Evolutionary conservation across 1,140 invertebrate species (phyloP).

Genomic region (Ctenoplectra terminalis): DNA sequence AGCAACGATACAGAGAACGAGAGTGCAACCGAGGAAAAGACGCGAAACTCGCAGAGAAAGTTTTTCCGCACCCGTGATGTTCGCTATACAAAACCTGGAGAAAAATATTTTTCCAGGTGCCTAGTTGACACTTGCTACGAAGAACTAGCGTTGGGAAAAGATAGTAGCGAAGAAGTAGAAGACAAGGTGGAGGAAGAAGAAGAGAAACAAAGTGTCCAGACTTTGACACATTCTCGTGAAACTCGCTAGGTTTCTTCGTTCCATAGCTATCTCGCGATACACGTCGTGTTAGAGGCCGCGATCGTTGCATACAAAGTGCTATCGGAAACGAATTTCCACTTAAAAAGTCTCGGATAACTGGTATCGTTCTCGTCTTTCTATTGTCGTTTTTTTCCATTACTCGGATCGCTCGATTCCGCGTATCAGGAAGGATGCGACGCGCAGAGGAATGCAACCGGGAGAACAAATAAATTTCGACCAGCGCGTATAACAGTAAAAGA

Average conservation of each 20-base stretch:
- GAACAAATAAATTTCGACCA: constrained; percentile 26
- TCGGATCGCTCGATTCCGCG: neutral
- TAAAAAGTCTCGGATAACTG: constrained; percentile 27
- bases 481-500: neutral
- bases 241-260: neutral
- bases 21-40: neutral
- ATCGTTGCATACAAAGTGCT: constrained; percentile 42
- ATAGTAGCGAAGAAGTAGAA: neutral
- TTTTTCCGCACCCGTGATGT: constrained; percentile 42
- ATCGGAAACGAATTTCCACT: constrained; percentile 46
- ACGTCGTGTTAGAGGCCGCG: constrained; percentile 4
- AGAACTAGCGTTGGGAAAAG: constrained; percentile 16
- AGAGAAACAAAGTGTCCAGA: constrained; percentile 31
- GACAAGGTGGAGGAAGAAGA: neutral
- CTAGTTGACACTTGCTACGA: constrained; percentile 53
- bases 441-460: too few species aligned
- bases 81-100: constrained; percentile 32
- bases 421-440: too few species aligned
- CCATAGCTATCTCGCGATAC: constrained; percentile 19
- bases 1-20: neutral
- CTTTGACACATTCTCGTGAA: constrained; percentile 26
- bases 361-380: neutral
- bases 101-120: constrained; percentile 55
- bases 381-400: neutral
- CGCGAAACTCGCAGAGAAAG: constrained; percentile 40